A percentile compares a stretch with the other conserved stretches of the same genome.
These are phyloP conservation scores for Galemys pyrenaicus DNA, from an alignment of 2,113 vertebrate species.

Conservation along the genomic window DNA sequence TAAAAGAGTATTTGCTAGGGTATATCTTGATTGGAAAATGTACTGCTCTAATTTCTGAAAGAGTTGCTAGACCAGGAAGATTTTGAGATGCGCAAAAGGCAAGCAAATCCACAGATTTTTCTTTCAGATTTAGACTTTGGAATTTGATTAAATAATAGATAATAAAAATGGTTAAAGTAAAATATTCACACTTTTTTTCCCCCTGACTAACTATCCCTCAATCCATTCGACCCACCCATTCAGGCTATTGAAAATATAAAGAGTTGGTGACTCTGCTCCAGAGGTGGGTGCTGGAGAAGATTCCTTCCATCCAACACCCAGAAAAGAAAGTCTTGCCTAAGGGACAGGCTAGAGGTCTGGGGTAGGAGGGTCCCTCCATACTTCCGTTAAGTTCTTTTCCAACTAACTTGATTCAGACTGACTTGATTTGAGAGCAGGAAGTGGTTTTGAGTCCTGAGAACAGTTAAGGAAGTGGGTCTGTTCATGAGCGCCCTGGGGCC, in stretches of 20 bases:
- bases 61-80: slow-evolving; percentile 25
- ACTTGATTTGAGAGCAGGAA: not conserved
- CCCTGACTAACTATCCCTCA: not conserved
- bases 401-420: not conserved
- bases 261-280: not conserved
- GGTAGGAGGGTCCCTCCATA: not conserved
- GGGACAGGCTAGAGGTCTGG: not conserved
- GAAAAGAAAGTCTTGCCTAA: not conserved
- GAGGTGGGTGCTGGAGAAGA: not conserved
- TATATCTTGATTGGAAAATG: not conserved
- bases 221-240: not conserved
- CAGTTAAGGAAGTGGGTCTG: not conserved
- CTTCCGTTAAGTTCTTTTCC: not conserved
- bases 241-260: not conserved
- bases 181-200: not conserved
- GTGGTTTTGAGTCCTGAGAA: not conserved
- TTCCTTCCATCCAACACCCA: not conserved
- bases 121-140: slow-evolving; percentile 40
- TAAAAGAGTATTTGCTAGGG: not conserved
- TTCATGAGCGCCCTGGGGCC: not conserved
- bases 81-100: slow-evolving; percentile 1
- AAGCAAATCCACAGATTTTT: slow-evolving; percentile 36
- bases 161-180: slow-evolving; percentile 1
- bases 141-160: not conserved
- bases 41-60: not conserved